Conservation (phyloP, 2,113 vertebrate species). For the Gobiocypris rarus region DNA sequence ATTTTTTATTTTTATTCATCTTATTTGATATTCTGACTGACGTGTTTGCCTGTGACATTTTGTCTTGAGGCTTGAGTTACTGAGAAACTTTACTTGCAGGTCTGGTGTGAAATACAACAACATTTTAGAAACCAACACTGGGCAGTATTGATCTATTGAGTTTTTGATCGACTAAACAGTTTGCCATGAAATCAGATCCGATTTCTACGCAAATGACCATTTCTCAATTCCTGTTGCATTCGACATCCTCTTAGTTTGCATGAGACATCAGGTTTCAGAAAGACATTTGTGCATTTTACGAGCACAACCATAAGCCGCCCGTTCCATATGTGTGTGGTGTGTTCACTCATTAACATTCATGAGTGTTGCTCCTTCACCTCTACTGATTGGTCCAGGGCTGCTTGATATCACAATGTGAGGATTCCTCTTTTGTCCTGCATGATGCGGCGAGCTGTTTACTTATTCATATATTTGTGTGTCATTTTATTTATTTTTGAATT, state of each 20-base stretch:
- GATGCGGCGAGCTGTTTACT: slow-evolving; percentile 32
- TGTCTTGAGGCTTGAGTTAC: neutral
- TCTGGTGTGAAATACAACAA: neutral
- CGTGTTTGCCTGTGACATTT: neutral
- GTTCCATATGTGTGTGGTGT: neutral
- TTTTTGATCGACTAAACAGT: neutral
- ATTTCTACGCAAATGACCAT: neutral
- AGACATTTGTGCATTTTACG: neutral
- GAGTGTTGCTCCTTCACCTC: slow-evolving; percentile 1
- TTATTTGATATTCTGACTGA: neutral
- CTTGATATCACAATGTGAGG: slow-evolving; percentile 27
- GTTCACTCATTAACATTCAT: slow-evolving; percentile 30
- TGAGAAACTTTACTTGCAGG: neutral
- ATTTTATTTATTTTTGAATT: slow-evolving; percentile 49
- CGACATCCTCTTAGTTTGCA: slow-evolving; percentile 3
- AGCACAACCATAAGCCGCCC: slow-evolving; percentile 16
- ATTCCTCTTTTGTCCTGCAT: slow-evolving; percentile 6
- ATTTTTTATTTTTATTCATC: neutral
- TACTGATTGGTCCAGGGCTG: slow-evolving; percentile 36
- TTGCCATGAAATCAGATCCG: neutral
- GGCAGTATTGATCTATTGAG: neutral
- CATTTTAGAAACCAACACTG: neutral
- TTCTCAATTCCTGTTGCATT: neutral
- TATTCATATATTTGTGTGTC: slow-evolving; percentile 46
- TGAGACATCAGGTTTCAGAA: neutral